Evolutionary conservation across 1,140 invertebrate species (phyloP).

Genomic region (Rhynchophorus ferrugineus): DNA sequence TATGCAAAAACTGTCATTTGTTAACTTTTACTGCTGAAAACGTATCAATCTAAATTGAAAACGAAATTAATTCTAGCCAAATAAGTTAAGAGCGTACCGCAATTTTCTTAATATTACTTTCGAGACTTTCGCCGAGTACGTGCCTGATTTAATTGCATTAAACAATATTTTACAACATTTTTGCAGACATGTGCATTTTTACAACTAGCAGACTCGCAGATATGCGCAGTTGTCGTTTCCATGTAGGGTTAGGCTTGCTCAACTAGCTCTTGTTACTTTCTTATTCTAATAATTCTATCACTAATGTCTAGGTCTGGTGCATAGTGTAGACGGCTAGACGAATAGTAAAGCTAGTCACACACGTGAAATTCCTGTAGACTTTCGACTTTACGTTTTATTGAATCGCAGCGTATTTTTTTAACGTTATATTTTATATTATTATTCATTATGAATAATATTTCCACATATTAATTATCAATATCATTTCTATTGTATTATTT

Average conservation of each 20-base stretch:
- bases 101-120: too few relatives aligned
- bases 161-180: background rate
- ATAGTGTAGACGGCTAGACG: background rate
- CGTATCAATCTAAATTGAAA: too few relatives aligned
- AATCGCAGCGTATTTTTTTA: too few relatives aligned
- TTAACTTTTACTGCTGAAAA: too few relatives aligned
- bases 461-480: too few relatives aligned
- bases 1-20: too few relatives aligned
- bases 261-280: conserved; percentile 1
- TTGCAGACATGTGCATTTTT: conserved; percentile 1
- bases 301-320: conserved; percentile 6
- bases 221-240: background rate
- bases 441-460: too few relatives aligned
- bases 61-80: too few relatives aligned
- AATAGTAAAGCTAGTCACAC: background rate
- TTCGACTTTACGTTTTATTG: background rate
- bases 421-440: too few relatives aligned
- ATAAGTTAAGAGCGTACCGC: too few relatives aligned
- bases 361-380: background rate
- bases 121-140: background rate
- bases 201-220: background rate
- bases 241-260: background rate
- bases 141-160: background rate
- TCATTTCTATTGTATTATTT: too few relatives aligned
- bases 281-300: conserved; percentile 5